A percentile compares a stretch with the other conserved stretches of the same genome.
Evolutionary conservation across 1,140 invertebrate genomes (phyloP).

Genomic region (Drosophila nigrodunni): DNA sequence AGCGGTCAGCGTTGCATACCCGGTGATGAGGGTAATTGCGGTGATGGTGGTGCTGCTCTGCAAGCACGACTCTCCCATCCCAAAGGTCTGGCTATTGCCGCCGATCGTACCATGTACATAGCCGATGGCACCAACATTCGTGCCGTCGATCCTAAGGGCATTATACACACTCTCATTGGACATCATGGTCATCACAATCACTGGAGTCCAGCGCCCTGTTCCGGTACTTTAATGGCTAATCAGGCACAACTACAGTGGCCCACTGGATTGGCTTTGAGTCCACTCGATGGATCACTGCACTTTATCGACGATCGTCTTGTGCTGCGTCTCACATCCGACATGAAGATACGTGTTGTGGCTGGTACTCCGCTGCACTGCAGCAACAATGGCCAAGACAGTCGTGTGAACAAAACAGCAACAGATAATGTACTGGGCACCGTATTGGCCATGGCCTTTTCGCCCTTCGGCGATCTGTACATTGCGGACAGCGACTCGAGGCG

Average conservation of each 20-base stretch:
- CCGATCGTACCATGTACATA: slow-evolving; percentile 96
- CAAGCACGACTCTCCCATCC: slow-evolving; percentile 97
- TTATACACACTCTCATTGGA: slow-evolving; percentile 97
- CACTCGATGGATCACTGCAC: slow-evolving; percentile 96
- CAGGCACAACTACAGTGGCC: slow-evolving; percentile 97
- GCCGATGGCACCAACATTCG: slow-evolving; percentile 97
- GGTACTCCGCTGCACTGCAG: slow-evolving; percentile 95
- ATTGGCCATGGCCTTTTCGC: slow-evolving; percentile 94
- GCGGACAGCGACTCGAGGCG: slow-evolving; percentile 96
- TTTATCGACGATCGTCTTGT: slow-evolving; percentile 98
- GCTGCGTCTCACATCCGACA: slow-evolving; percentile 94
- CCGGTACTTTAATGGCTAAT: slow-evolving; percentile 91
- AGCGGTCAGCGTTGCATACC: slow-evolving; percentile 98
- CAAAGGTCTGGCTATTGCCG: slow-evolving; percentile 97
- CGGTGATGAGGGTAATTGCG: slow-evolving; percentile 95
- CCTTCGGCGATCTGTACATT: slow-evolving; percentile 96
- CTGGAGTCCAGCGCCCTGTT: slow-evolving; percentile 95
- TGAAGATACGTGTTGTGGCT: slow-evolving; percentile 95
- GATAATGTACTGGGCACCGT: slow-evolving; percentile 90
- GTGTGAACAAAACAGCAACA: slow-evolving; percentile 82
- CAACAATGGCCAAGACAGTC: slow-evolving; percentile 81
- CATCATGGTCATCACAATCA: slow-evolving; percentile 96
- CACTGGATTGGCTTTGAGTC: slow-evolving; percentile 95
- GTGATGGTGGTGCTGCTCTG: slow-evolving; percentile 95
- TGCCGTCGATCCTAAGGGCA: slow-evolving; percentile 94